Percentiles rank a stretch among this genome's conserved stretches.
These are phyloP conservation scores for Hucho hucho DNA, from an alignment of 2,113 vertebrate species.

Conservation along the genomic window DNA sequence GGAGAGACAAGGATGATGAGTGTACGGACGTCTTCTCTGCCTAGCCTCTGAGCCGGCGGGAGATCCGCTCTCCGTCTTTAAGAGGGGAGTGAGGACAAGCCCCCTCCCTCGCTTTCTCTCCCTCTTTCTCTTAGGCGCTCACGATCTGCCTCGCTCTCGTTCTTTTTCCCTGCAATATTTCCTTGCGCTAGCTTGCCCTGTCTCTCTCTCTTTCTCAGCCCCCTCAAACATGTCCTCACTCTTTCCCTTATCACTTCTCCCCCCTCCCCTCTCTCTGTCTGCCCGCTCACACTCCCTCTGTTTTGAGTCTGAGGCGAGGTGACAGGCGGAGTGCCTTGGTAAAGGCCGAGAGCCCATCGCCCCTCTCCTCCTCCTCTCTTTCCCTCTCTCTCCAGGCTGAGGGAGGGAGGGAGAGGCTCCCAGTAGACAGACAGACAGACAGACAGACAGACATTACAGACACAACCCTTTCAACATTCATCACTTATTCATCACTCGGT, in stretches of 20 bases:
- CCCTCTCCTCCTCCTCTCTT: slow-evolving; percentile 12
- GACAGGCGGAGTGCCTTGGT: slow-evolving; percentile 4
- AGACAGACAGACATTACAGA: not conserved
- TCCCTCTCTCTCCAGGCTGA: not conserved
- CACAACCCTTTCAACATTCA: not conserved
- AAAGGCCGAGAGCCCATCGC: slow-evolving; percentile 16
- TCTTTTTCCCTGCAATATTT: not conserved
- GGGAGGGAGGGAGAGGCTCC: not conserved
- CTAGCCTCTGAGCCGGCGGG: slow-evolving; percentile 33
- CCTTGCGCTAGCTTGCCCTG: not conserved
- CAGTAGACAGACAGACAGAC: not conserved
- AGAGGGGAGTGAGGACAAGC: slow-evolving; percentile 51
- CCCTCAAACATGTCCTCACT: slow-evolving; percentile 10
- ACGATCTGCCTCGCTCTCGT: not conserved
- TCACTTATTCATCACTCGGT: not conserved
- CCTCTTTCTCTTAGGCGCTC: slow-evolving; percentile 11
- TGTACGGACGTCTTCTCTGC: slow-evolving; percentile 27
- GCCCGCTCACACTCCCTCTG: slow-evolving; percentile 48
- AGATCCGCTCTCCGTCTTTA: slow-evolving; percentile 61
- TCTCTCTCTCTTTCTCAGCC: slow-evolving; percentile 17
- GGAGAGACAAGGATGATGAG: slow-evolving; percentile 17
- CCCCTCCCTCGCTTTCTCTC: slow-evolving; percentile 26
- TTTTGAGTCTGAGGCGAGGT: slow-evolving; percentile 12
- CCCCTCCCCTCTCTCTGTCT: slow-evolving; percentile 36
- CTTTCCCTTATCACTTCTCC: not conserved